Conservation (phyloP, 2,113 vertebrate genomes). For the Pollachius pollachius region DNA sequence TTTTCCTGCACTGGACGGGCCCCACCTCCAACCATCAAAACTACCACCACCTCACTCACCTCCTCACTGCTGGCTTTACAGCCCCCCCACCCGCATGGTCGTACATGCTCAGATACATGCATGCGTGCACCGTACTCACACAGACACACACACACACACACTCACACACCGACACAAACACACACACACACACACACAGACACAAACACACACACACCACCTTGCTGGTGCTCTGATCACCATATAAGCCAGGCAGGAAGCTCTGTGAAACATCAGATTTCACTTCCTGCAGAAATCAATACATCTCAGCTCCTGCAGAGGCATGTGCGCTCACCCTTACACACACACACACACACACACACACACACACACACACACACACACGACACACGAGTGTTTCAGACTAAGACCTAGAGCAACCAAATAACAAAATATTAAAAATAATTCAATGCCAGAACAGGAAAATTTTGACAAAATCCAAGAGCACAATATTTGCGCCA, state of each 20-base stretch:
- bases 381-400: neutral
- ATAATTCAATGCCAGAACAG: too few species aligned
- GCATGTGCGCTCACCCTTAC: constrained; percentile 18
- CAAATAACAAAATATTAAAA: too few species aligned
- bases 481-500: neutral
- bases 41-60: constrained; percentile 3
- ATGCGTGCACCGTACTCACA: too few species aligned
- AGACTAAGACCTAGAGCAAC: too few species aligned
- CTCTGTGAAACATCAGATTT: constrained; percentile 72
- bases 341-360: constrained; percentile 19
- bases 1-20: constrained; percentile 6
- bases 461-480: too few species aligned
- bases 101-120: too few species aligned
- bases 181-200: too few species aligned
- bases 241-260: constrained; percentile 67
- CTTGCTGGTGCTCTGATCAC: constrained; percentile 32
- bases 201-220: neutral
- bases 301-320: constrained; percentile 58
- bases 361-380: constrained; percentile 17
- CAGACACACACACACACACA: too few species aligned
- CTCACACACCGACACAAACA: too few species aligned
- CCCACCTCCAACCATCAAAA: too few species aligned
- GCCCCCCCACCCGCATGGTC: neutral
- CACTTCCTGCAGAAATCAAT: constrained; percentile 80
- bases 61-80: neutral